phyloP scores from a whole-genome alignment of 2,888 invertebrate genomes.

The Drosophila paracracens region DNA sequence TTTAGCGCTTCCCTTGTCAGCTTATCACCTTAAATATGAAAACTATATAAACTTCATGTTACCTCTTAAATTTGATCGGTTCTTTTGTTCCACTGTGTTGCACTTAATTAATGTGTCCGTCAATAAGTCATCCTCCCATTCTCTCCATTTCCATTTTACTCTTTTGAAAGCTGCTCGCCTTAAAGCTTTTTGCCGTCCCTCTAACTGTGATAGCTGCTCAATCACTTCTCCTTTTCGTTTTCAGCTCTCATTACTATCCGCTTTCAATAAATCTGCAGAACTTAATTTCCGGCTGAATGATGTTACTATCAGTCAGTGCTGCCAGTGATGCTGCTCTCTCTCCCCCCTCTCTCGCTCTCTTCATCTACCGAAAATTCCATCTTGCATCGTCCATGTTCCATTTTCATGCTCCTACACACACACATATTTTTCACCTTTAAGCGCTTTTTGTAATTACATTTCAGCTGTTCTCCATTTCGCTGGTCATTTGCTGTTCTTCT shows the following conservation, averaged over 20 bases:
- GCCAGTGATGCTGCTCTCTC: background rate
- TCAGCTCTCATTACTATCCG: constrained; percentile 81
- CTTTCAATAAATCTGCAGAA: constrained; percentile 84
- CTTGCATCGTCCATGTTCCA: constrained; percentile 28
- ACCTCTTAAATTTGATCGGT: background rate
- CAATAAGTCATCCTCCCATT: background rate
- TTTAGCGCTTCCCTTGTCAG: background rate
- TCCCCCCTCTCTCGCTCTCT: background rate
- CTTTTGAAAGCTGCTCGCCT: background rate
- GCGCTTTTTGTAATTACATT: constrained; percentile 79
- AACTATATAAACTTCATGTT: background rate
- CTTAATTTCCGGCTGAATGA: constrained; percentile 84
- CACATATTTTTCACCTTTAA: constrained; percentile 73
- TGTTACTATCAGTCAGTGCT: constrained; percentile 53
- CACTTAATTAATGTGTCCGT: background rate
- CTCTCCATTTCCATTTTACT: background rate
- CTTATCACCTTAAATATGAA: background rate
- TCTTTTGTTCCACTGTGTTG: background rate
- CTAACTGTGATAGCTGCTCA: constrained; percentile 30
- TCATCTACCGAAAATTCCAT: background rate
- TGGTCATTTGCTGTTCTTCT: constrained; percentile 27
- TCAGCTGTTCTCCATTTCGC: constrained; percentile 62
- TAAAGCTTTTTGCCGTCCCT: constrained; percentile 2
- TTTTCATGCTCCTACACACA: constrained; percentile 20
- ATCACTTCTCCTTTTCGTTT: constrained; percentile 36